A percentile compares a stretch with the other conserved stretches of the same genome.
Conservation (phyloP, 2,888 invertebrate species). For the Ormyrus thymus region DNA sequence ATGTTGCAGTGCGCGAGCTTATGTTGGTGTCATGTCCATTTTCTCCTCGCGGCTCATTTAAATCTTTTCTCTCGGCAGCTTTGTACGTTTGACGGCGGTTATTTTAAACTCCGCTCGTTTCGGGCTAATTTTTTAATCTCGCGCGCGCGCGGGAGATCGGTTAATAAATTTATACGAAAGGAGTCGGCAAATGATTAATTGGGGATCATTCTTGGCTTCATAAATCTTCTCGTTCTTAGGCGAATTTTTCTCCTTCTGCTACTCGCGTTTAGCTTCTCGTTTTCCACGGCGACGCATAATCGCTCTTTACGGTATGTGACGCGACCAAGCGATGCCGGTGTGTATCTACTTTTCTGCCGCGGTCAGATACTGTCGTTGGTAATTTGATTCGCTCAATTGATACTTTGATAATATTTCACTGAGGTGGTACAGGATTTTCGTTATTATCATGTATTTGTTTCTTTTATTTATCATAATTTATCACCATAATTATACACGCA, state of each 20-base stretch:
- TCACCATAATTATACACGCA: no score
- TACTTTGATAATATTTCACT: conserved; percentile 22
- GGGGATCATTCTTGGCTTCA: neutral
- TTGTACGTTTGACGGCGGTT: no score
- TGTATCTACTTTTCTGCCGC: conserved; percentile 23
- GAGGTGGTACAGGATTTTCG: conserved; percentile 13
- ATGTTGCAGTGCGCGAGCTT: neutral
- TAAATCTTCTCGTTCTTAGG: neutral
- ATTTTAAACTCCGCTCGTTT: no score
- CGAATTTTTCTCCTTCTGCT: neutral
- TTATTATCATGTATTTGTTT: neutral
- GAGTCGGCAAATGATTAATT: no score
- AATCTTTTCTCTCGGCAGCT: no score
- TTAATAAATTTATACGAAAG: no score
- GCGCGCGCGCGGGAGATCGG: no score
- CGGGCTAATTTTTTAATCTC: no score
- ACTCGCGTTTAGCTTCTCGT: neutral
- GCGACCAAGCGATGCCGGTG: neutral
- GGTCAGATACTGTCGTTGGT: conserved; percentile 61
- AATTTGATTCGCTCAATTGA: conserved; percentile 68
- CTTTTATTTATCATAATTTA: neutral
- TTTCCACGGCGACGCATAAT: conserved; percentile 4
- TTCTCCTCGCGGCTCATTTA: conserved; percentile 16
- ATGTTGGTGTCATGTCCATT: conserved; percentile 43
- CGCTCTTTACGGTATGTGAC: conserved; percentile 32